Evolutionary conservation across 2,888 invertebrate genomes (phyloP).

Genomic region (Cybosia mesomella): DNA sequence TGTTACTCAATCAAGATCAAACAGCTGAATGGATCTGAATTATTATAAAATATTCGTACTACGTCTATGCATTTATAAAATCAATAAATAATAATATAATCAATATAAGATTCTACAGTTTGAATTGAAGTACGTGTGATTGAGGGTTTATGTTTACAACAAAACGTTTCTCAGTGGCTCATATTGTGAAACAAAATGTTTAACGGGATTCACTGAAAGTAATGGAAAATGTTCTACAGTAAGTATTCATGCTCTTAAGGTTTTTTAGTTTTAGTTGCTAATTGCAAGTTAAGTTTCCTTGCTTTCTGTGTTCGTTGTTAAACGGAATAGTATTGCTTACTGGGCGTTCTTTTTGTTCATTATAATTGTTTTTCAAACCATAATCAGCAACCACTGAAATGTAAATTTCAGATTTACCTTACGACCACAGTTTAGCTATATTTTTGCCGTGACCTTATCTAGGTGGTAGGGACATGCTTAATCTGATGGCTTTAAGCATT

Average conservation of each 20-base stretch:
- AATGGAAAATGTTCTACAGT: slow-evolving; percentile 25
- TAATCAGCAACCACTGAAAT: not conserved
- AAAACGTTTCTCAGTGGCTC: slow-evolving; percentile 43
- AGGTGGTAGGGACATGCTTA: too few species aligned
- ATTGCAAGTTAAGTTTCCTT: slow-evolving; percentile 37
- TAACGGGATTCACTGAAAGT: slow-evolving; percentile 32
- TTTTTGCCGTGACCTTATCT: not conserved
- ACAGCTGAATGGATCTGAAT: too few species aligned
- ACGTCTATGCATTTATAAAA: too few species aligned
- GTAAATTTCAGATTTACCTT: not conserved
- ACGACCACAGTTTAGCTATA: not conserved
- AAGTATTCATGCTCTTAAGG: slow-evolving; percentile 20
- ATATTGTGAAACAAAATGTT: slow-evolving; percentile 45
- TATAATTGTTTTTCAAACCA: not conserved
- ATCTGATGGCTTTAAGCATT: too few species aligned
- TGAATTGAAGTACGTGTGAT: slow-evolving; percentile 35
- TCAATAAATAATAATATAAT: slow-evolving; percentile 17
- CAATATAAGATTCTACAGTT: slow-evolving; percentile 11
- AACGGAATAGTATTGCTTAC: not conserved
- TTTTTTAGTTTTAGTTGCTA: slow-evolving; percentile 27
- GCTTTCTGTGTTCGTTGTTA: slow-evolving; percentile 20
- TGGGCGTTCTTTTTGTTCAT: not conserved
- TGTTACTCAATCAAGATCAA: too few species aligned
- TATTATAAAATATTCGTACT: too few species aligned
- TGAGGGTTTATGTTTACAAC: slow-evolving; percentile 40